Evolutionary conservation across 2,797 vertebrate genomes (phyloP).

Genomic region (Remorina albescens): DNA sequence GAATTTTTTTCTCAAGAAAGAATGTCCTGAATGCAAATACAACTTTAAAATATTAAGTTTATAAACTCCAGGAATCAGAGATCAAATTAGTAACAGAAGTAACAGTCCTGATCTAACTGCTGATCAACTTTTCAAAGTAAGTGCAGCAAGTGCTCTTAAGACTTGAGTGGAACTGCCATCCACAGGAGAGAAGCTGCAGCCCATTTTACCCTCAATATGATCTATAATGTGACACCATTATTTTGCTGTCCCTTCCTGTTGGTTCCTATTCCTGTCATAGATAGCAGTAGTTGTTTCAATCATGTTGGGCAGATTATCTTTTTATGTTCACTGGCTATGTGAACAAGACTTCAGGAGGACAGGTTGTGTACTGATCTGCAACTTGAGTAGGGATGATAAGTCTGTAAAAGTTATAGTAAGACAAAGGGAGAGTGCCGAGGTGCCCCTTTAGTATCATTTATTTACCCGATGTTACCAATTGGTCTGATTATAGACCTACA

Average conservation of each 20-base stretch:
- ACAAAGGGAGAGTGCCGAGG: too few relatives aligned
- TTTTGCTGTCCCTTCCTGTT: too few relatives aligned
- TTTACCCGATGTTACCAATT: too few relatives aligned
- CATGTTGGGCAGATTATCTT: not conserved
- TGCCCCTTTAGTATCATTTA: too few relatives aligned
- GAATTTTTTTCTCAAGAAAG: too few relatives aligned
- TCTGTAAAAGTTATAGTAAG: too few relatives aligned
- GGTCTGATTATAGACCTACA: too few relatives aligned
- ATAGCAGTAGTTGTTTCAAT: slow-evolving; percentile 12
- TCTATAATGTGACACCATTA: slow-evolving; percentile 18
- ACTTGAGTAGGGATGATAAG: too few relatives aligned
- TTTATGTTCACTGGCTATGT: not conserved
- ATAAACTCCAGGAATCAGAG: slow-evolving; percentile 16
- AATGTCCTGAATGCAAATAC: not conserved
- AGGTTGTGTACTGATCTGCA: not conserved
- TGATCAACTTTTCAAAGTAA: slow-evolving; percentile 35
- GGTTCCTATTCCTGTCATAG: too few relatives aligned
- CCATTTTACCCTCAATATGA: slow-evolving; percentile 12
- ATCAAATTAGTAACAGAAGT: slow-evolving; percentile 26
- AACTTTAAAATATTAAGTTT: not conserved
- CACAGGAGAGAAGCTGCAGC: not conserved
- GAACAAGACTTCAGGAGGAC: not conserved
- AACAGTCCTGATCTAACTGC: not conserved
- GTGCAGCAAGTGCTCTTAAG: slow-evolving; percentile 8
- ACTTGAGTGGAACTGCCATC: slow-evolving; percentile 15